Conservation (phyloP, 2,888 invertebrate genomes). For the Leptinotarsa haldemani region DNA sequence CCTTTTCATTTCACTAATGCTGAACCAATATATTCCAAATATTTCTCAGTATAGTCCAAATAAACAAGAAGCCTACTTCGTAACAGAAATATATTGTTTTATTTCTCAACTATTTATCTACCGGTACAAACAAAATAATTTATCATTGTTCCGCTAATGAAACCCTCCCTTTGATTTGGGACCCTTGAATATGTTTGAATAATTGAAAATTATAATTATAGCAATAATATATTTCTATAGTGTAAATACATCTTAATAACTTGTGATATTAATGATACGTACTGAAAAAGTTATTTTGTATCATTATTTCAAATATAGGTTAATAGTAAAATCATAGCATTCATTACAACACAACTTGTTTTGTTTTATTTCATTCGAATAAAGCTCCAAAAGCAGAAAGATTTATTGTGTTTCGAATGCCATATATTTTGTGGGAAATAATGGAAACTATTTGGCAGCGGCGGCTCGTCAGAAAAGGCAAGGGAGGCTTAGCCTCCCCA, state of each 20-base stretch:
- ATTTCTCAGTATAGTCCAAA: conserved; percentile 1
- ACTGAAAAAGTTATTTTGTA: conserved; percentile 20
- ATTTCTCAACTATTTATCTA: too few relatives aligned
- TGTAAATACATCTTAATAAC: conserved; percentile 26
- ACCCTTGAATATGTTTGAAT: not conserved
- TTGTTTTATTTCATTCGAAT: conserved; percentile 36
- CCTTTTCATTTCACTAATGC: not conserved
- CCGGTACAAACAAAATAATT: too few relatives aligned
- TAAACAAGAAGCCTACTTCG: not conserved
- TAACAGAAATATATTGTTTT: not conserved
- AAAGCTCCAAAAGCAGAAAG: conserved; percentile 41
- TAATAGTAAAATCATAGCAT: conserved; percentile 36
- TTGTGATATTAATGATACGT: conserved; percentile 29
- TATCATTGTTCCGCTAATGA: not conserved
- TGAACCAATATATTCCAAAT: not conserved
- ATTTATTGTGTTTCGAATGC: conserved; percentile 10
- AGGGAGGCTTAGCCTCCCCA: too few relatives aligned
- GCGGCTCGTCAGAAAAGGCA: too few relatives aligned
- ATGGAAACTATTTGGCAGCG: too few relatives aligned
- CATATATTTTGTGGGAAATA: not conserved
- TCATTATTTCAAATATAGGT: conserved; percentile 14
- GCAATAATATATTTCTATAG: conserved; percentile 24
- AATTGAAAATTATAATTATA: conserved; percentile 18
- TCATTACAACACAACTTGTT: conserved; percentile 38
- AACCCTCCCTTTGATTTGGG: not conserved